Evolutionary conservation across 2,113 vertebrate species (phyloP), one percentile per base, ranked within the genome.

Genomic region (Chunga burmeisteri): DNA sequence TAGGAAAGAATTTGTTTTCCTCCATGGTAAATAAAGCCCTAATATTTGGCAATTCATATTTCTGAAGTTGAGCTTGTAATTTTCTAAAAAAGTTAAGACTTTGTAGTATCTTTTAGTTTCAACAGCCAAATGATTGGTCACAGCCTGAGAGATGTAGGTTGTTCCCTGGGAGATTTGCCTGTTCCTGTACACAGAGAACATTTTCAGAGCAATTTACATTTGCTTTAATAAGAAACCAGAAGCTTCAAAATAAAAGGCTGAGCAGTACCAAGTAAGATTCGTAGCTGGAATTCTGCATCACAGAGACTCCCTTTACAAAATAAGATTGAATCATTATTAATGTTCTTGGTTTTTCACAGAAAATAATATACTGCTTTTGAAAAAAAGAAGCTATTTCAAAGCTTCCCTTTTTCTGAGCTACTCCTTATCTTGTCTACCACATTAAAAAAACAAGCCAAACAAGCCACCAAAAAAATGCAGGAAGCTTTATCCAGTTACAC

Each of bases 81-180:
- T 97, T 94, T 86, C 55, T 82, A 72, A 95, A 47, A 47, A 95
- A 87, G 70, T 85, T 66, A 61, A 79, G 75, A 73, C 70, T 94
- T 79, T 72, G 70, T 92, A 83, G 36, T 66, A 70, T 93, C 86
- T 94, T 93, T 93, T 96, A 94, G 96, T 97, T 96, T 94, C 83
- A 91, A 94, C 88, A 94, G 38, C 40, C 65, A 94, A 96, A 86
- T 46, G 87, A 96, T 93, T 88, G 96, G 96, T 96, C 95, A 93
- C 96, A 96, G 95, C 93, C 92, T 96, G 94, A 94, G 84, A 93
- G 93, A 96, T 90, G 65, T 77, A 96, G 86, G 93, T 89, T 96
- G 73, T 88, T 96, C 92, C 96, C 81, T 81, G 75, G 38, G 90
- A 97, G 95, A 86, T 91, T 94, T 96, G 63, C n/a, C 38, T 91